These are phyloP conservation scores for Cantharis nigra DNA, from an alignment of 2,888 invertebrate genomes.

Conservation along the genomic window DNA sequence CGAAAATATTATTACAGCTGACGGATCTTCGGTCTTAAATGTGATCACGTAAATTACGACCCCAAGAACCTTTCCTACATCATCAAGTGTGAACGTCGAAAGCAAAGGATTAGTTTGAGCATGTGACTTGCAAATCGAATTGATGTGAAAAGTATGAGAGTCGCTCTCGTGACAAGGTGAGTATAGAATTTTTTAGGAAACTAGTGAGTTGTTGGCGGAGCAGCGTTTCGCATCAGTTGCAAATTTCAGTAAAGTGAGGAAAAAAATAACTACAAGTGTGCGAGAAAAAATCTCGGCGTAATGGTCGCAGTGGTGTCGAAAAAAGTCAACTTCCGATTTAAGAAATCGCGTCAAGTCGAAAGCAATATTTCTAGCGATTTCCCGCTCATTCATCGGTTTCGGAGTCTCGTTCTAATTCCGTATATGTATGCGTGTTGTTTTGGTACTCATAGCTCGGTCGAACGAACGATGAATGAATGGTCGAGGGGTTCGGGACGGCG, in stretches of 20 bases:
- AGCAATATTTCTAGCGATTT: constrained; percentile 39
- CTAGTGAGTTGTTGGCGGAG: neutral
- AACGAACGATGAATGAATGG: constrained; percentile 51
- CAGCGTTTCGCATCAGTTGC: neutral
- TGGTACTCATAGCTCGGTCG: constrained; percentile 55
- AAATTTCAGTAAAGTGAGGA: neutral
- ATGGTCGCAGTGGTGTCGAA: constrained; percentile 2
- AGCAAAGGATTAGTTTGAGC: too few species aligned
- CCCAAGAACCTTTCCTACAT: neutral
- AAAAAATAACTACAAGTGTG: neutral
- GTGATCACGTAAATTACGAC: neutral
- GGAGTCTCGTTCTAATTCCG: constrained; percentile 49
- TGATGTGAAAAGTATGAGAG: neutral
- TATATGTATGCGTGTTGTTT: constrained; percentile 47
- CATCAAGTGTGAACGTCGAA: neutral
- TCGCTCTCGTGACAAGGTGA: neutral
- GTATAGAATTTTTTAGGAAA: neutral
- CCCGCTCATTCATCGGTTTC: constrained; percentile 50
- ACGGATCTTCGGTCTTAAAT: neutral
- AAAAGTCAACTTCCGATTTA: constrained; percentile 40
- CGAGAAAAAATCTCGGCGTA: neutral
- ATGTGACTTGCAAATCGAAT: neutral
- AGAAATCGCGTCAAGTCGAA: constrained; percentile 34
- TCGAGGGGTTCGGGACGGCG: constrained; percentile 51
- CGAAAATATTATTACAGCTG: neutral